Conservation (phyloP, 2,113 vertebrate genomes). For the Scomber scombrus region DNA sequence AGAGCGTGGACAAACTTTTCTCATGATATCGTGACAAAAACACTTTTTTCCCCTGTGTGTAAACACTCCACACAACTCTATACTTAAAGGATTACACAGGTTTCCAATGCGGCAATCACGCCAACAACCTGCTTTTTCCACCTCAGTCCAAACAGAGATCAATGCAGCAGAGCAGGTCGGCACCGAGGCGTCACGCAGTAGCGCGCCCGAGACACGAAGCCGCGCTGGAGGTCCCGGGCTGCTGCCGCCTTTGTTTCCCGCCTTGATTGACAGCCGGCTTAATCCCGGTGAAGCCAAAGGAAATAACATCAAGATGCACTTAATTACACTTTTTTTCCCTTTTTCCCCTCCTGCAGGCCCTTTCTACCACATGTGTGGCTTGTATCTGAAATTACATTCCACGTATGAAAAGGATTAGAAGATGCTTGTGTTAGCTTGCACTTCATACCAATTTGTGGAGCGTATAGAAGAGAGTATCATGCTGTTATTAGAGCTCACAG, state of each 20-base stretch:
- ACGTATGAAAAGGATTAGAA: conserved; percentile 70
- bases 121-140: conserved; percentile 36
- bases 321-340: conserved; percentile 74
- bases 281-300: conserved; percentile 74
- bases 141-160: conserved; percentile 20
- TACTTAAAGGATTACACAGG: conserved; percentile 57
- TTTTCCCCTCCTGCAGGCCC: conserved; percentile 65
- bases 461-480: conserved; percentile 68
- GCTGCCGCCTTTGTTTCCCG: conserved; percentile 59
- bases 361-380: conserved; percentile 82
- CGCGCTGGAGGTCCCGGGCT: conserved; percentile 65
- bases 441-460: conserved; percentile 75
- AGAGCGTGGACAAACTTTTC: background rate
- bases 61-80: conserved; percentile 6
- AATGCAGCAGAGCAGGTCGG: background rate
- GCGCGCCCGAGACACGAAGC: conserved; percentile 51
- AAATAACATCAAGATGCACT: conserved; percentile 78
- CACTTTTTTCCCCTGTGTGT: background rate
- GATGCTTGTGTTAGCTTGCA: conserved; percentile 80
- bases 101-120: conserved; percentile 41
- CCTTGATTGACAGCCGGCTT: conserved; percentile 66
- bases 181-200: conserved; percentile 40
- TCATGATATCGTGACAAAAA: conserved; percentile 23
- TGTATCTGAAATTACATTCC: conserved; percentile 80
- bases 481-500: conserved; percentile 75